phyloP scores from a whole-genome alignment of 2,797 vertebrate species.

The Octomys mimax region DNA sequence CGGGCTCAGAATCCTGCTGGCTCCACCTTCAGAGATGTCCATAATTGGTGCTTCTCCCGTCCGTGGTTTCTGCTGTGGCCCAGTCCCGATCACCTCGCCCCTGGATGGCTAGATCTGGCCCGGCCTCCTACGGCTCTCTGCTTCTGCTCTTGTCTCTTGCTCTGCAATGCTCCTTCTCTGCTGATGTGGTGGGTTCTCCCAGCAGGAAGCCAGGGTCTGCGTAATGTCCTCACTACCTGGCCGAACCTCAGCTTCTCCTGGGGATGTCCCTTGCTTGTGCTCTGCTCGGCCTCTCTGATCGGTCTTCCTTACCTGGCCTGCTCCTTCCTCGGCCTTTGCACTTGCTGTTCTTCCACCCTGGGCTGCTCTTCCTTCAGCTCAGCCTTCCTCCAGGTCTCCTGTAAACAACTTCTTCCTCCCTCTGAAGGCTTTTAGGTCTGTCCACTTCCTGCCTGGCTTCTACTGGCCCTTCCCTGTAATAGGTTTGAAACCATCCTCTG shows the following conservation, averaged over 20 bases:
- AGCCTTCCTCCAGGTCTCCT: background rate
- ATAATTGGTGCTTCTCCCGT: background rate
- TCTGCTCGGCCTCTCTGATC: fast-evolving
- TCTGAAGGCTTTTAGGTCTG: background rate
- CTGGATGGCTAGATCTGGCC: background rate
- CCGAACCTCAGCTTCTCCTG: background rate
- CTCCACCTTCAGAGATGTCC: background rate
- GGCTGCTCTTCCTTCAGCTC: background rate
- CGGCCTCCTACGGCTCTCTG: background rate
- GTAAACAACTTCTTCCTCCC: background rate
- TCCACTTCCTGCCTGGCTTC: background rate
- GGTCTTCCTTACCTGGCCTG: background rate
- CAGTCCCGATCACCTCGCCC: background rate
- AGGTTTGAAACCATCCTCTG: background rate
- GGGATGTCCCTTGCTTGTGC: fast-evolving
- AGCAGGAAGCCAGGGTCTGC: background rate
- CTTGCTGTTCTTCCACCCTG: background rate
- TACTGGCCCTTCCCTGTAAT: background rate
- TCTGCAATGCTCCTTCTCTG: background rate
- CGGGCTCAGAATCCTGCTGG: background rate
- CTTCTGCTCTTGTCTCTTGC: background rate
- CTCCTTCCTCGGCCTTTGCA: background rate
- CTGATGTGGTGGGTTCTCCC: background rate
- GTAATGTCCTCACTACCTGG: background rate
- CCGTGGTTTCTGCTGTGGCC: background rate